Conservation (phyloP, 2,797 vertebrate species). For the Acridotheres tristis region DNA sequence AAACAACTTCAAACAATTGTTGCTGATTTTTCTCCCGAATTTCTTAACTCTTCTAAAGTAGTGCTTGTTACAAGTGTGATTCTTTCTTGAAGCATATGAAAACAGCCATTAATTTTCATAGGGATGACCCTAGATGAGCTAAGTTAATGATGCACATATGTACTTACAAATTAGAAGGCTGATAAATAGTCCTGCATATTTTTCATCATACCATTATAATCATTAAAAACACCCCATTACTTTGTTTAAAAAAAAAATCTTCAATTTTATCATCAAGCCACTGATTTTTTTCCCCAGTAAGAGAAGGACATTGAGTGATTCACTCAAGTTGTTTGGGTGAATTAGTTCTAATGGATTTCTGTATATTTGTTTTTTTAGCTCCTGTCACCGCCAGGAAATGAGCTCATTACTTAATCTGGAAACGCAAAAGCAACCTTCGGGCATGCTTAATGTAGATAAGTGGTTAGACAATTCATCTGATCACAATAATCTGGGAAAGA, state of each 20-base stretch:
- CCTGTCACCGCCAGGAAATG: conserved; percentile 5
- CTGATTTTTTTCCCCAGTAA: background rate
- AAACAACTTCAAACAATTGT: background rate
- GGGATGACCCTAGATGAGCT: background rate
- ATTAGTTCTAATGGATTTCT: conserved; percentile 55
- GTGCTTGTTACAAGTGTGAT: background rate
- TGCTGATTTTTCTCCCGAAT: background rate
- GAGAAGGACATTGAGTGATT: background rate
- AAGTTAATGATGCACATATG: background rate
- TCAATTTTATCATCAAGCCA: background rate
- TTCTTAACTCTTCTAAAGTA: background rate
- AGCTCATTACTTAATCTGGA: conserved; percentile 16
- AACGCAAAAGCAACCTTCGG: background rate
- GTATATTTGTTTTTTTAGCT: conserved; percentile 34
- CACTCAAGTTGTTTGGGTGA: conserved; percentile 15
- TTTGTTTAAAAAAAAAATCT: background rate
- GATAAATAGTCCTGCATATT: background rate
- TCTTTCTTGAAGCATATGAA: background rate
- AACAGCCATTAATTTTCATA: background rate
- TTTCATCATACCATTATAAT: background rate
- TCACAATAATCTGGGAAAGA: background rate
- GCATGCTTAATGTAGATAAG: background rate
- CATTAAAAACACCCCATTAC: background rate
- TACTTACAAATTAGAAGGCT: background rate
- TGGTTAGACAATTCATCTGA: background rate